Base-by-base conservation (phyloP, 1,140 invertebrate genomes). In the Lepidostoma basale region DNA sequence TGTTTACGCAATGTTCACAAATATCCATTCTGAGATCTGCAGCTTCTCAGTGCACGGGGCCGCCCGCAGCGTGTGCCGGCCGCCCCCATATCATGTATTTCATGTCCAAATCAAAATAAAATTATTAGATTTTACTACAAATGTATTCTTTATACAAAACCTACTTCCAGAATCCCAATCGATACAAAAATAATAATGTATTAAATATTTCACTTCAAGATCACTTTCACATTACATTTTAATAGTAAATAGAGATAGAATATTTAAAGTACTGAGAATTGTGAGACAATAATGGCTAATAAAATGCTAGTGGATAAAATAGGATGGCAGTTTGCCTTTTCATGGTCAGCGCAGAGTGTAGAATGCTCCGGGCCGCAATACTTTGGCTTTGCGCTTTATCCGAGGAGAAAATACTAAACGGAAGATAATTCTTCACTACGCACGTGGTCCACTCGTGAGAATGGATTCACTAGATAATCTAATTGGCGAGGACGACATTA, bases 311-410 rank as follows among this genome's bases (percentile, higher is more conserved):
- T 10, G 64, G 33, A 59, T 67, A 71, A 67, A 71, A 67, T 71
- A 71, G 69, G 69, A 71, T 71, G 69, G 69, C 69, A 20, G 58
- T 52, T 56, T 59, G 59, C 60, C 65, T 25, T 44, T 71, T 71
- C 36, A 71, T 71, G 52, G 25, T 45, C 62, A 62, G 62, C 69
- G 42, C 42, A 67, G 69, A 71, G 69, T 71, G 69, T 71, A 71
- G 63, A 71, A 67, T 67, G 69, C 69, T 71, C 69, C 52, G 56
- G 42, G 69, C 49, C 28, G 59, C 56, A 71, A 71, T 67, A 71
- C 69, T 71, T 71, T 71, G 69, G 69, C 64, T 62, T 52, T 40
- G 49, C 67, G 67, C 59, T 64, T 66, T 64, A 67, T 71, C 60
- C 26, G 59, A 67, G 56, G 65, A 67, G 47, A 39, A 44, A 67